A percentile compares a stretch with the other conserved stretches of the same genome.
phyloP scores from a whole-genome alignment of 2,113 vertebrate genomes.

The Vombatus ursinus region DNA sequence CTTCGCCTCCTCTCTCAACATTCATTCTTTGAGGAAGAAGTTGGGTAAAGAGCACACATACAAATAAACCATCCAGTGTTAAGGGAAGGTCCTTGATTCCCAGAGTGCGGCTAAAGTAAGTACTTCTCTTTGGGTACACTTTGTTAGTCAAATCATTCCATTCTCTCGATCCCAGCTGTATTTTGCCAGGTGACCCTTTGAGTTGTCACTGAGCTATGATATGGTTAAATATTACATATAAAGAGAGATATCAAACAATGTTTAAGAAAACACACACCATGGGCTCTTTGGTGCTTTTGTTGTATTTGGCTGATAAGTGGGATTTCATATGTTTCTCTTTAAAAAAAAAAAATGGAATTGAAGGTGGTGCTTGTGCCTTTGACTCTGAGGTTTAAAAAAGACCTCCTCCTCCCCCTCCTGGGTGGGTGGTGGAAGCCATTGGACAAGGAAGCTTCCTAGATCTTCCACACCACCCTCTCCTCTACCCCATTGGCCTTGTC shows the following conservation, averaged over 20 bases:
- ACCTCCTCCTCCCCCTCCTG: neutral
- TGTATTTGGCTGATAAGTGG: neutral
- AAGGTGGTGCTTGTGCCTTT: neutral
- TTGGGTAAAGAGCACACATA: neutral
- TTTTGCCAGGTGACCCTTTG: constrained; percentile 29
- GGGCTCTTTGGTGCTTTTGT: neutral
- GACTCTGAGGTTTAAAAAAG: neutral
- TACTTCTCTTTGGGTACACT: neutral
- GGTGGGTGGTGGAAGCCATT: neutral
- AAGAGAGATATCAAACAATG: constrained; percentile 11
- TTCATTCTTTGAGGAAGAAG: neutral
- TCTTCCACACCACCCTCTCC: neutral
- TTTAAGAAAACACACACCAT: neutral
- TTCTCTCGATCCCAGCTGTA: neutral
- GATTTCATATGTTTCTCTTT: neutral
- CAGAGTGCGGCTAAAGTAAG: neutral
- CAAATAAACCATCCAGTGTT: neutral
- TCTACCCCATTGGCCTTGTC: neutral
- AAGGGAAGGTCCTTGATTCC: neutral
- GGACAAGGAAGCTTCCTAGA: neutral
- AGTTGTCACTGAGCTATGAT: neutral
- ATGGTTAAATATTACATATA: neutral
- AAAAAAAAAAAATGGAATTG: neutral
- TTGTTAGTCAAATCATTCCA: constrained; percentile 21
- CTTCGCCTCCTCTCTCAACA: neutral